Conservation (phyloP, 2,797 vertebrate species). For the Amniataba percoides region DNA sequence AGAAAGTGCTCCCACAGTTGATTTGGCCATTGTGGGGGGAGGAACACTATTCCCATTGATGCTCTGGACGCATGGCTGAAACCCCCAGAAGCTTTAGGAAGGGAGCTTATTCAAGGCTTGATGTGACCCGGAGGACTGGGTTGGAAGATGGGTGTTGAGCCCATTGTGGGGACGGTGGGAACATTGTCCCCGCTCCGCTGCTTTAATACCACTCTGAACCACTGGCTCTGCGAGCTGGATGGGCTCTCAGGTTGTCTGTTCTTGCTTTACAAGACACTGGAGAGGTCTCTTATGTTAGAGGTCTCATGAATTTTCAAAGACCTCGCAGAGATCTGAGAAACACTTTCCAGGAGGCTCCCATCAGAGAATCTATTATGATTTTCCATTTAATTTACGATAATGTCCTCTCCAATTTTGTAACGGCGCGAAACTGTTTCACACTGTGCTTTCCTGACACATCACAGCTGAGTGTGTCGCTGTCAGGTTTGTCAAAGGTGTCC, state of each 20-base stretch:
- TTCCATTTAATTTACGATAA: background rate
- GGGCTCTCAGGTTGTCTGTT: slow-evolving; percentile 53
- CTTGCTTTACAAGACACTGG: slow-evolving; percentile 30
- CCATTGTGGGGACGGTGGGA: slow-evolving; percentile 83
- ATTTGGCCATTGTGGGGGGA: slow-evolving; percentile 82
- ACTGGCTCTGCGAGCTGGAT: slow-evolving; percentile 51
- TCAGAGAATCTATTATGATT: background rate
- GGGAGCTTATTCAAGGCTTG: slow-evolving; percentile 77
- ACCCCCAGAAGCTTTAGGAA: slow-evolving; percentile 82
- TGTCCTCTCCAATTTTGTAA: background rate
- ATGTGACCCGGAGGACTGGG: slow-evolving; percentile 68
- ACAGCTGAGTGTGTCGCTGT: background rate
- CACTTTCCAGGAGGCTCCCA: background rate
- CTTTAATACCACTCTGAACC: slow-evolving; percentile 73
- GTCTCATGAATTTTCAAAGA: slow-evolving; percentile 27
- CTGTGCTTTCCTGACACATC: background rate
- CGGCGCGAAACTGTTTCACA: background rate
- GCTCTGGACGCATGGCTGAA: slow-evolving; percentile 79
- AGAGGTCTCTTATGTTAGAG: slow-evolving; percentile 29
- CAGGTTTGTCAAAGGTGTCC: background rate
- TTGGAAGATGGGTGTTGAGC: slow-evolving; percentile 80
- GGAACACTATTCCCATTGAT: slow-evolving; percentile 85
- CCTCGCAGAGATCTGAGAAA: slow-evolving; percentile 23
- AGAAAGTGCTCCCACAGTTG: slow-evolving; percentile 82
- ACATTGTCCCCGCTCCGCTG: slow-evolving; percentile 79